A percentile compares a stretch with the other conserved stretches of the same genome.
phyloP scores from a whole-genome alignment of 1,140 invertebrate genomes.

The Agrilus planipennis region DNA sequence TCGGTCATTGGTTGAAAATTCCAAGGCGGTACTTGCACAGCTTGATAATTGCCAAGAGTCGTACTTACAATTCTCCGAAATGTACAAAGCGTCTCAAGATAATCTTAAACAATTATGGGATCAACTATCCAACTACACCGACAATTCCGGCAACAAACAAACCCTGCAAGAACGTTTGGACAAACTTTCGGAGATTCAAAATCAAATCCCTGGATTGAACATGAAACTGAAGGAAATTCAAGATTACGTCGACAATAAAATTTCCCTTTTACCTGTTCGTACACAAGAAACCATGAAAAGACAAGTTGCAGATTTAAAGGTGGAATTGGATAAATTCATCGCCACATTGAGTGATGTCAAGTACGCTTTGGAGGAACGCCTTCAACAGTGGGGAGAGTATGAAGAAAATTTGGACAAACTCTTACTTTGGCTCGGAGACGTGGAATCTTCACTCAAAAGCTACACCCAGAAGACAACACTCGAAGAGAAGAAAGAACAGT shows the following conservation, averaged over 20 bases:
- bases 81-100: slow-evolving; percentile 74
- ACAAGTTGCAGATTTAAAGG: slow-evolving; percentile 60
- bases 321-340: slow-evolving; percentile 74
- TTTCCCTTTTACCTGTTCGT: slow-evolving; percentile 52
- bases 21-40: slow-evolving; percentile 50
- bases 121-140: slow-evolving; percentile 58
- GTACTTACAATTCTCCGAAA: slow-evolving; percentile 72
- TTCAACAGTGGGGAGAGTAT: slow-evolving; percentile 85
- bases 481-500: slow-evolving; percentile 83
- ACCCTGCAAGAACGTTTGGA: slow-evolving; percentile 57
- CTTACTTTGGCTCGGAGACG: slow-evolving; percentile 71
- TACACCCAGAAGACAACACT: slow-evolving; percentile 72
- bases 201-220: slow-evolving; percentile 60
- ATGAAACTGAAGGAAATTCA: slow-evolving; percentile 56
- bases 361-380: slow-evolving; percentile 66
- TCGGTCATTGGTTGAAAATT: slow-evolving; percentile 49
- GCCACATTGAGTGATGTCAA: slow-evolving; percentile 61
- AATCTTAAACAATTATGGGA: slow-evolving; percentile 84
- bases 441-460: slow-evolving; percentile 78
- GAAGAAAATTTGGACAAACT: slow-evolving; percentile 75
- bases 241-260: slow-evolving; percentile 54
- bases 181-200: slow-evolving; percentile 66
- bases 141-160: slow-evolving; percentile 71
- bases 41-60: slow-evolving; percentile 64
- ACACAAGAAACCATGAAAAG: slow-evolving; percentile 70